Conservation (phyloP, 1,140 invertebrate genomes). For the Drosophila pectinifera region DNA sequence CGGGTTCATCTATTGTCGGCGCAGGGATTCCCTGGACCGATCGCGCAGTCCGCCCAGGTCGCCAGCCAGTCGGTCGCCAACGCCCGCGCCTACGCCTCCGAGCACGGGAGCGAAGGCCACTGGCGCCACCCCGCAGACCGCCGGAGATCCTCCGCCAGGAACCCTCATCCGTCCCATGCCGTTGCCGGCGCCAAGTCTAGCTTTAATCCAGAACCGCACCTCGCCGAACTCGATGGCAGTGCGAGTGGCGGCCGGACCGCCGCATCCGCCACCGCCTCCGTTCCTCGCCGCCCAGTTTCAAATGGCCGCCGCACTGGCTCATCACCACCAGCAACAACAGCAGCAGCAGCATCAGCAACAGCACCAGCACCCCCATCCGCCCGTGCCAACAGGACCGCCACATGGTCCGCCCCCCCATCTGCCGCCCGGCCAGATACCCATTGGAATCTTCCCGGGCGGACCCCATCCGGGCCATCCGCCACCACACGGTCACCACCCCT, state of each 20-base stretch:
- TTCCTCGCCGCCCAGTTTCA: constrained; percentile 89
- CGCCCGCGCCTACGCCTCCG: constrained; percentile 60
- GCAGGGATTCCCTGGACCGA: constrained; percentile 65
- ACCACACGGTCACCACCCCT: constrained; percentile 86
- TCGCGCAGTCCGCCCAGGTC: constrained; percentile 82
- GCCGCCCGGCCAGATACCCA: constrained; percentile 85
- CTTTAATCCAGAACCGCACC: constrained; percentile 69
- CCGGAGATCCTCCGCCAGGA: constrained; percentile 58
- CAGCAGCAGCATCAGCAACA: constrained; percentile 85
- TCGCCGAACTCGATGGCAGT: constrained; percentile 68
- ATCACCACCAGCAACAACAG: constrained; percentile 70
- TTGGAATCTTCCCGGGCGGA: constrained; percentile 81
- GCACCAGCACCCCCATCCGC: constrained; percentile 63
- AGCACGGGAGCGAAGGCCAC: constrained; percentile 16
- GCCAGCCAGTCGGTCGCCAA: constrained; percentile 60
- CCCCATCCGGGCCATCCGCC: constrained; percentile 80
- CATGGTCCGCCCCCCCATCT: constrained; percentile 86
- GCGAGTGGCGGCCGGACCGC: constrained; percentile 60
- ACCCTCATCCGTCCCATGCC: constrained; percentile 85
- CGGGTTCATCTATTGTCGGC: constrained; percentile 70
- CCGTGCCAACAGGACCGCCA: constrained; percentile 78
- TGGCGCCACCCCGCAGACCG: not conserved
- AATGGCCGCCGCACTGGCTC: constrained; percentile 88
- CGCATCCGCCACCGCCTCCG: constrained; percentile 86
- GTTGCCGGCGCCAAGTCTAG: constrained; percentile 71